phyloP scores from a whole-genome alignment of 2,113 vertebrate species.

The Gavia stellata region DNA sequence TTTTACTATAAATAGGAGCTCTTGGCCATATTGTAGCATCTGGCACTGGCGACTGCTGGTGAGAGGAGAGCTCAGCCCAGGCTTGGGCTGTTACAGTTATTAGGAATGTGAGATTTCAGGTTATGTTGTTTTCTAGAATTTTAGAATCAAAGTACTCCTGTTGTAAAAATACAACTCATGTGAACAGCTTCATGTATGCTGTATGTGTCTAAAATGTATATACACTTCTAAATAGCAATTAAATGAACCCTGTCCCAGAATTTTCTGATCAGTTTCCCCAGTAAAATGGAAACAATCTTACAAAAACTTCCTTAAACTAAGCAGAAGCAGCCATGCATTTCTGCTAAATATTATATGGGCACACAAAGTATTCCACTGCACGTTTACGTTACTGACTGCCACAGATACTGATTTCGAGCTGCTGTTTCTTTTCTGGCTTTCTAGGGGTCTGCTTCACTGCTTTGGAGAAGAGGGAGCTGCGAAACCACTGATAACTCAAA shows the following conservation, averaged over 20 bases:
- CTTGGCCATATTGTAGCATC: conserved; percentile 13
- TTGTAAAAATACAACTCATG: neutral
- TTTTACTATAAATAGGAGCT: conserved; percentile 41
- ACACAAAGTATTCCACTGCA: neutral
- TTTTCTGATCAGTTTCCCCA: neutral
- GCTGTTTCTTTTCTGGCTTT: neutral
- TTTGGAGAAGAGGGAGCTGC: neutral
- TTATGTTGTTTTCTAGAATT: neutral
- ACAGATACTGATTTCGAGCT: neutral
- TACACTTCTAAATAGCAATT: neutral
- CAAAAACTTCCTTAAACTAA: neutral
- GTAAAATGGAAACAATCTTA: neutral
- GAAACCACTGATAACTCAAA: neutral
- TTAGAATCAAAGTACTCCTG: neutral
- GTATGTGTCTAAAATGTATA: neutral
- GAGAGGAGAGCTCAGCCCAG: neutral
- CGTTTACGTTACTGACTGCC: neutral
- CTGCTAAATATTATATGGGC: neutral
- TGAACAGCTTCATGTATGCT: too few relatives aligned
- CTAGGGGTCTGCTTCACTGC: neutral
- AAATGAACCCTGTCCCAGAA: neutral
- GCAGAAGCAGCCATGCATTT: neutral
- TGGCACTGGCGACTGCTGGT: neutral
- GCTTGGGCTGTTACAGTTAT: neutral
- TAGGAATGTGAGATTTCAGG: neutral